These are phyloP conservation scores for Lithobates pipiens DNA, from an alignment of 2,797 vertebrate genomes.

Conservation along the genomic window DNA sequence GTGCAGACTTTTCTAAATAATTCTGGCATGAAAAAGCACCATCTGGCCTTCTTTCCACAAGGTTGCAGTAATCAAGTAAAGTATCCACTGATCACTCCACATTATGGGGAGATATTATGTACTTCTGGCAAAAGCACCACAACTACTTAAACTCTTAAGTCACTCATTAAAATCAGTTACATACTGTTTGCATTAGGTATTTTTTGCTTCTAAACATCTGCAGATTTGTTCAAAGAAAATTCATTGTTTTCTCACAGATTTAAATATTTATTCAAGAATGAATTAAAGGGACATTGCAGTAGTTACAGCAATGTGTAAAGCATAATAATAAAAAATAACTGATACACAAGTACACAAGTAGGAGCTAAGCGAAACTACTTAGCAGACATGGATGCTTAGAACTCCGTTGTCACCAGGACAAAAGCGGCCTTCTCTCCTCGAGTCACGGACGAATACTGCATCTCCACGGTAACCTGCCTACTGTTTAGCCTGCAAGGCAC, in stretches of 20 bases:
- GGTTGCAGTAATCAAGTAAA: slow-evolving; percentile 61
- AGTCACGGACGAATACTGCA: too few species aligned
- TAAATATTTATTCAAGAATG: background rate
- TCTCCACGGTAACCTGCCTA: too few species aligned
- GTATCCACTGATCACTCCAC: slow-evolving; percentile 53
- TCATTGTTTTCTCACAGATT: background rate
- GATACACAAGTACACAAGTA: too few species aligned
- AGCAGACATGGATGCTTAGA: too few species aligned
- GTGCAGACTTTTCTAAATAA: slow-evolving; percentile 41
- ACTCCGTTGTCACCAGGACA: too few species aligned
- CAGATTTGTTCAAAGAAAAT: background rate
- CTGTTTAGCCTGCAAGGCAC: too few species aligned
- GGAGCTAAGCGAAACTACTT: too few species aligned
- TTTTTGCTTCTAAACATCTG: slow-evolving; percentile 42
- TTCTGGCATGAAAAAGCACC: slow-evolving; percentile 57
- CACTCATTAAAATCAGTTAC: slow-evolving; percentile 42
- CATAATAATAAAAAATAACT: too few species aligned
- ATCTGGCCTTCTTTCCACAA: slow-evolving; percentile 57
- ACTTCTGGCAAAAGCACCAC: slow-evolving; percentile 43
- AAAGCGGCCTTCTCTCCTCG: too few species aligned
- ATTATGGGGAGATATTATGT: slow-evolving; percentile 55
- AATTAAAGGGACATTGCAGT: background rate
- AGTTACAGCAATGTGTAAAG: too few species aligned
- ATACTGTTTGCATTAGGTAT: slow-evolving; percentile 22
- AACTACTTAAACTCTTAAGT: slow-evolving; percentile 40